phyloP scores from a whole-genome alignment of 2,888 invertebrate genomes.

The Eupithecia exiguata region DNA sequence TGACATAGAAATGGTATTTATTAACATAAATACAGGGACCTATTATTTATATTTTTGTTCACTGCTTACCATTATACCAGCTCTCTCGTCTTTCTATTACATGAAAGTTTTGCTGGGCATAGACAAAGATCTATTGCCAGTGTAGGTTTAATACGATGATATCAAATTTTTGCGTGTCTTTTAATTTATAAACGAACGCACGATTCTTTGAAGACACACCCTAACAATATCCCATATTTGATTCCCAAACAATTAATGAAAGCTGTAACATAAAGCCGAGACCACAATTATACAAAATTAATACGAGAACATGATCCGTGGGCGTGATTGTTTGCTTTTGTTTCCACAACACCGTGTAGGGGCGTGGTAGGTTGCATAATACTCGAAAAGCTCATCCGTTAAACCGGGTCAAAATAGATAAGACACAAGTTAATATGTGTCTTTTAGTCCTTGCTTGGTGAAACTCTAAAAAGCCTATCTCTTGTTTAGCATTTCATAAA shows the following conservation, averaged over 20 bases:
- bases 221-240: conserved; percentile 42
- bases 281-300: conserved; percentile 69
- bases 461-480: not conserved
- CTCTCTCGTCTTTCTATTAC: too few species aligned
- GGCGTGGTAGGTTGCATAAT: not conserved
- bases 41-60: too few species aligned
- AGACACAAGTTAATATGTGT: not conserved
- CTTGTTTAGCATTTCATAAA: not conserved
- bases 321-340: conserved; percentile 57
- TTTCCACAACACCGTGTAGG: conserved; percentile 51
- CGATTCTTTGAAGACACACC: not conserved
- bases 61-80: too few species aligned
- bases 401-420: not conserved
- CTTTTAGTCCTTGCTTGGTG: not conserved
- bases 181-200: not conserved
- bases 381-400: not conserved
- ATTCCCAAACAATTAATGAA: conserved; percentile 64
- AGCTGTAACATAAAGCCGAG: conserved; percentile 56
- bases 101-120: too few species aligned
- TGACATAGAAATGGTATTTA: too few species aligned
- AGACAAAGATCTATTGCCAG: too few species aligned
- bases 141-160: too few species aligned
- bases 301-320: conserved; percentile 63
- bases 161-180: not conserved
- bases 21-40: too few species aligned